Conservation (phyloP, 2,113 vertebrate species). For the Melozone crissalis region DNA sequence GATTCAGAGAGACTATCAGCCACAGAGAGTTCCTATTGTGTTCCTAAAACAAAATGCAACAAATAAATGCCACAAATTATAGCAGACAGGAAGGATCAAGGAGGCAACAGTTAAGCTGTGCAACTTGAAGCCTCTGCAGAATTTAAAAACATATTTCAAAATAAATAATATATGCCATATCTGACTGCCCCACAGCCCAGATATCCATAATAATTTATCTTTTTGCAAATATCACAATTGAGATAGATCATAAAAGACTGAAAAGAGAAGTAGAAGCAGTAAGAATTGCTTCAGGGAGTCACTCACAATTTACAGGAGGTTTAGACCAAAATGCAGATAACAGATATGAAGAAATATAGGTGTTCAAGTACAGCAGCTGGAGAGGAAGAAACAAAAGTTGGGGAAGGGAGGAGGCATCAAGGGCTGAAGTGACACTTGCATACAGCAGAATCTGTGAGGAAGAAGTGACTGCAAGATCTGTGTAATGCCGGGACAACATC, state of each 20-base stretch:
- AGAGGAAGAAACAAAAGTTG: not conserved
- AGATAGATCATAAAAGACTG: slow-evolving; percentile 10
- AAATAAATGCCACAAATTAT: not conserved
- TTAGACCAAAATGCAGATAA: not conserved
- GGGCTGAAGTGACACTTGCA: not conserved
- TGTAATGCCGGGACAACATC: not conserved
- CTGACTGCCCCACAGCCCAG: slow-evolving; percentile 34
- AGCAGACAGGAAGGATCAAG: not conserved
- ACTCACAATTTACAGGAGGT: not conserved
- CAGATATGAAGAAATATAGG: slow-evolving; percentile 21
- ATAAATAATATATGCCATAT: slow-evolving; percentile 30
- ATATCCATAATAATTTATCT: slow-evolving; percentile 30
- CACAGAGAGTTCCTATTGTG: not conserved
- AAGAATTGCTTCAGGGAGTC: slow-evolving; percentile 34
- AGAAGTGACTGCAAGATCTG: not conserved
- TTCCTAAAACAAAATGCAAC: not conserved
- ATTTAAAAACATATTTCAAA: slow-evolving; percentile 30
- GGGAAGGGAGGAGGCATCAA: not conserved
- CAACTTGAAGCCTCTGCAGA: not conserved
- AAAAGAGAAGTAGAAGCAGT: not conserved
- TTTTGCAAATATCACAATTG: slow-evolving; percentile 32
- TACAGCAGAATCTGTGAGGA: not conserved
- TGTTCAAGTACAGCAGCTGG: not conserved
- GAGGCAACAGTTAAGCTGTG: not conserved
- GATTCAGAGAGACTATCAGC: not conserved